Percentiles rank a stretch among this genome's conserved stretches.
Conservation (phyloP, 2,888 invertebrate species). For the Eupithecia abbreviata region DNA sequence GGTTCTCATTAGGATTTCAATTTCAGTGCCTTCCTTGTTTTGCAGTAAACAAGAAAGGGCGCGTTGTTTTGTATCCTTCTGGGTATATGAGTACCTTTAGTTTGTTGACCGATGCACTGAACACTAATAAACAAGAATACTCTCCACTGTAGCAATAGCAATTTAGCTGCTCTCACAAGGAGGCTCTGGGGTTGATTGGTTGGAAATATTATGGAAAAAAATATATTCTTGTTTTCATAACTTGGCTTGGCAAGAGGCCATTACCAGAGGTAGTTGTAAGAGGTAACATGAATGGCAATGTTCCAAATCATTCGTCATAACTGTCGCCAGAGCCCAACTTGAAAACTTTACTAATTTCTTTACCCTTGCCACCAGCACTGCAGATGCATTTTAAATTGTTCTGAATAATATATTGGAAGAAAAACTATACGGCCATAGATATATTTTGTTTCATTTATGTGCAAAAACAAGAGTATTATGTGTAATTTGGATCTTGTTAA, state of each 20-base stretch:
- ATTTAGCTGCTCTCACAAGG: background rate
- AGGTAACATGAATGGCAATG: conserved; percentile 52
- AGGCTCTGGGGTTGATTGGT: background rate
- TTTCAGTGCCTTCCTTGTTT: conserved; percentile 23
- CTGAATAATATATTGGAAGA: background rate
- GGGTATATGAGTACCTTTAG: background rate
- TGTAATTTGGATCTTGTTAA: background rate
- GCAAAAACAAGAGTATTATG: background rate
- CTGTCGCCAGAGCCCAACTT: conserved; percentile 40
- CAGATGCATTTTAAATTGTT: conserved; percentile 19
- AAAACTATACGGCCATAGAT: too few relatives aligned
- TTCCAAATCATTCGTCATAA: conserved; percentile 47
- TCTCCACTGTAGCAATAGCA: background rate
- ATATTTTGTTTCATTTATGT: background rate
- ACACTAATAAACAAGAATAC: background rate
- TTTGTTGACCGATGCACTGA: background rate
- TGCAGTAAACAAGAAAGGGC: background rate
- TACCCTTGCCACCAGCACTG: conserved; percentile 20
- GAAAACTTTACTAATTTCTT: conserved; percentile 42
- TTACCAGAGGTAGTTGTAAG: conserved; percentile 48
- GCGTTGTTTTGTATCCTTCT: background rate
- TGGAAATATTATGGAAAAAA: conserved; percentile 4
- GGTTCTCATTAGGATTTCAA: conserved; percentile 33
- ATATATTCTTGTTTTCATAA: conserved; percentile 30
- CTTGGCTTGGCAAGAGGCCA: conserved; percentile 48